A percentile compares a stretch with the other conserved stretches of the same genome.
phyloP scores from a whole-genome alignment of 2,888 invertebrate genomes.

The Eupithecia pulchellata region DNA sequence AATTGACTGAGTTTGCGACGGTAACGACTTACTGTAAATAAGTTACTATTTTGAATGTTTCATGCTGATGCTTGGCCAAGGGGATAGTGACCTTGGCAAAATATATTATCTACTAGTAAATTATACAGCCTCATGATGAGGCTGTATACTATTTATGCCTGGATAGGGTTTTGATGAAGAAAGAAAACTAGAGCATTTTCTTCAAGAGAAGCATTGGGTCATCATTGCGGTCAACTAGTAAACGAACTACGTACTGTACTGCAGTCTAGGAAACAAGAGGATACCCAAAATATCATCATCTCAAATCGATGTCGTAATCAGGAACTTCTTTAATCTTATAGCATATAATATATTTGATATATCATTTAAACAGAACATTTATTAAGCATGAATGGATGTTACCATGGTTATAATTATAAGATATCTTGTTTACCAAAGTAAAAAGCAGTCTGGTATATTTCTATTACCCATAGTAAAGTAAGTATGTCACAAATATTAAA shows the following conservation, averaged over 20 bases:
- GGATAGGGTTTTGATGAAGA: background rate
- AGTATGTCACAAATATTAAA: too few relatives aligned
- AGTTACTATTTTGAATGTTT: constrained; percentile 11
- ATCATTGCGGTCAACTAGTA: background rate
- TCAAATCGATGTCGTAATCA: too few relatives aligned
- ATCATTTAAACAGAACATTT: too few relatives aligned
- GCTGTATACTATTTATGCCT: background rate
- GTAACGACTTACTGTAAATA: constrained; percentile 36
- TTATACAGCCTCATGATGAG: background rate
- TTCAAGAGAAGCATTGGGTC: background rate
- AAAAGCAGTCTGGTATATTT: too few relatives aligned
- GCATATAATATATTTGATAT: too few relatives aligned
- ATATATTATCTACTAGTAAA: too few relatives aligned
- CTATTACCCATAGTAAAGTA: too few relatives aligned
- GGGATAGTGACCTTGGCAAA: background rate
- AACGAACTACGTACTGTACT: background rate
- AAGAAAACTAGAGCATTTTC: background rate
- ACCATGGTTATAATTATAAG: background rate
- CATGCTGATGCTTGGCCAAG: constrained; percentile 6
- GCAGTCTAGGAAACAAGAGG: too few relatives aligned
- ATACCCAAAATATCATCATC: too few relatives aligned
- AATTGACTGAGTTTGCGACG: constrained; percentile 30
- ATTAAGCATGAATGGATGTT: background rate
- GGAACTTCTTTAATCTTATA: too few relatives aligned
- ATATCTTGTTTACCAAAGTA: background rate